Percentiles rank a stretch among this genome's conserved stretches.
These are phyloP conservation scores for Bombyx mandarina DNA, from an alignment of 1,140 invertebrate species.

Conservation along the genomic window DNA sequence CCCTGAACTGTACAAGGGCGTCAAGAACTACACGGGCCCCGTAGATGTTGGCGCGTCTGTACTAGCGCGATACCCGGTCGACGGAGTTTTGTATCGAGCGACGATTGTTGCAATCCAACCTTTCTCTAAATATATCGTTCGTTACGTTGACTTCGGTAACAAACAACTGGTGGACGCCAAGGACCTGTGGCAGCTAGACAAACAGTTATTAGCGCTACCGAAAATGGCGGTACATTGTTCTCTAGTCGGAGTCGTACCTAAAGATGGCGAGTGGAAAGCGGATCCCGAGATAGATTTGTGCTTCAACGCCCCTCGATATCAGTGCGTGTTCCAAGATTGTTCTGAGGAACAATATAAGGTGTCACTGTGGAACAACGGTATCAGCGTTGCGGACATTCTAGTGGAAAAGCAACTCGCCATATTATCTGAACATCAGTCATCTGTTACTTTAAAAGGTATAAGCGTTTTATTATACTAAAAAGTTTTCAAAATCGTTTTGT, in stretches of 20 bases:
- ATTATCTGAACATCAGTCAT: constrained; percentile 44
- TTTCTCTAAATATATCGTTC: constrained; percentile 73
- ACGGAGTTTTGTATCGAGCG: constrained; percentile 78
- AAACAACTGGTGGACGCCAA: constrained; percentile 70
- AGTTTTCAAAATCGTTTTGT: not conserved
- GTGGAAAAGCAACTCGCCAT: constrained; percentile 50
- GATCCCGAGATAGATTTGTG: constrained; percentile 68
- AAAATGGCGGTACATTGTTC: constrained; percentile 79
- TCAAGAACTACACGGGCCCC: constrained; percentile 59
- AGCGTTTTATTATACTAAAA: not conserved
- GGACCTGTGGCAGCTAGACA: constrained; percentile 78
- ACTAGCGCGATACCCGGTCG: constrained; percentile 78
- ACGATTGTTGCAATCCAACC: constrained; percentile 72
- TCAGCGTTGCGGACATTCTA: constrained; percentile 46
- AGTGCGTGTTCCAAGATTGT: constrained; percentile 67
- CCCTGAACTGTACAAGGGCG: constrained; percentile 74
- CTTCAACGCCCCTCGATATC: constrained; percentile 73
- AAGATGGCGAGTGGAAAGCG: constrained; percentile 69
- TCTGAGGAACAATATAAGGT: constrained; percentile 68
- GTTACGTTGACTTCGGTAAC: constrained; percentile 84
- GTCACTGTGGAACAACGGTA: constrained; percentile 65
- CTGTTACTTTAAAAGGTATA: constrained; percentile 58
- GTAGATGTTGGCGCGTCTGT: constrained; percentile 73
- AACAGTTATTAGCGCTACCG: constrained; percentile 76
- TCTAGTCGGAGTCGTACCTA: constrained; percentile 72